Evolutionary conservation across 1,140 invertebrate genomes (phyloP).

Genomic region (Maconellicoccus hirsutus): DNA sequence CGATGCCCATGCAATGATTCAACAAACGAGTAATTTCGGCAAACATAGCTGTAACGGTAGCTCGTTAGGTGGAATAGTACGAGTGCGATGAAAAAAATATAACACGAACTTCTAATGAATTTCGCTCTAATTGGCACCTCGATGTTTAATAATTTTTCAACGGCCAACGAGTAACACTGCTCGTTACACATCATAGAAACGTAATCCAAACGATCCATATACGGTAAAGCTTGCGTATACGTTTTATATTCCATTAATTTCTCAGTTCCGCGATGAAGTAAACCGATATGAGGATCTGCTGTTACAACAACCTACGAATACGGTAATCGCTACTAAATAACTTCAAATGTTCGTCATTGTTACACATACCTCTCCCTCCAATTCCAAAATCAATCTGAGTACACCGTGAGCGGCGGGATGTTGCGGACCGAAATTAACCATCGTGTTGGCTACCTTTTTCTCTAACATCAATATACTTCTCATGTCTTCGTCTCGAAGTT

Average conservation of each 20-base stretch:
- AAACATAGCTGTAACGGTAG: conserved; percentile 55
- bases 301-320: conserved; percentile 57
- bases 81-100: conserved; percentile 15
- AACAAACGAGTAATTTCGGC: conserved; percentile 82
- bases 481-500: neutral
- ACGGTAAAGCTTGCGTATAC: conserved; percentile 91
- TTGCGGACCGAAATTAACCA: conserved; percentile 94
- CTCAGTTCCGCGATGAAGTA: conserved; percentile 92
- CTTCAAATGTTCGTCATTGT: neutral
- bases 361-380: conserved; percentile 74
- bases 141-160: conserved; percentile 93
- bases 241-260: conserved; percentile 99
- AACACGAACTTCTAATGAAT: conserved; percentile 78
- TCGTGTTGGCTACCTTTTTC: conserved; percentile 68
- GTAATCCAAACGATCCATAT: conserved; percentile 97
- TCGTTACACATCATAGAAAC: conserved; percentile 99
- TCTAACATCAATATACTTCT: conserved; percentile 39
- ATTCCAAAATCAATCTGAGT: conserved; percentile 80
- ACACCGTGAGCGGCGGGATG: conserved; percentile 98
- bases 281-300: conserved; percentile 93
- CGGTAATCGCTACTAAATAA: too few relatives aligned
- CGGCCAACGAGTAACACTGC: conserved; percentile 87
- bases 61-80: neutral
- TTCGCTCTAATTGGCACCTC: conserved; percentile 88
- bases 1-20: conserved; percentile 91